phyloP scores from a whole-genome alignment of 2,888 invertebrate species.

The Cremastobaeus sp. region DNA sequence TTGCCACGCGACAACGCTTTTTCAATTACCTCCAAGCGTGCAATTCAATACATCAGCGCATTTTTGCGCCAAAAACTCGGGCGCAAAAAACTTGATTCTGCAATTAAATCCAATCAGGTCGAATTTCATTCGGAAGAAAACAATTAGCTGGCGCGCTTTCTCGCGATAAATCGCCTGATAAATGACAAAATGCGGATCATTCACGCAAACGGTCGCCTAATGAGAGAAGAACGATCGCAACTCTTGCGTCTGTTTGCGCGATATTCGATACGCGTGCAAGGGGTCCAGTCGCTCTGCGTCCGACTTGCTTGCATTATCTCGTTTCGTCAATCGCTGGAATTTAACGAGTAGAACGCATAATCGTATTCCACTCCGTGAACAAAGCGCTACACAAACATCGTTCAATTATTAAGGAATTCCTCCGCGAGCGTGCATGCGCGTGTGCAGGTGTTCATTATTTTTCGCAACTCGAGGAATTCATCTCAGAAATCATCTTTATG shows the following conservation, averaged over 20 bases:
- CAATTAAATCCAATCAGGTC: constrained; percentile 22
- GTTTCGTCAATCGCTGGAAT: constrained; percentile 21
- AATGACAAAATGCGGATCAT: too few relatives aligned
- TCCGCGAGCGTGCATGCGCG: constrained; percentile 23
- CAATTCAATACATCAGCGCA: constrained; percentile 33
- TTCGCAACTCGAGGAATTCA: constrained; percentile 8
- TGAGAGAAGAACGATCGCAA: neutral
- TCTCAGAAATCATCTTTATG: constrained; percentile 29
- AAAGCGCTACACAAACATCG: constrained; percentile 45
- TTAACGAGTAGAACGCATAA: constrained; percentile 31
- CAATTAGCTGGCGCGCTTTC: constrained; percentile 13
- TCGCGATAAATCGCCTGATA: too few relatives aligned
- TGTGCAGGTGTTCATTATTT: constrained; percentile 43
- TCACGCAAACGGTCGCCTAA: too few relatives aligned
- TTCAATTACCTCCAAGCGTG: constrained; percentile 42
- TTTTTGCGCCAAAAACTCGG: constrained; percentile 20
- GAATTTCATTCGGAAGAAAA: constrained; percentile 14
- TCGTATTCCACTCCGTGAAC: constrained; percentile 44
- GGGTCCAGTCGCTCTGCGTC: too few relatives aligned
- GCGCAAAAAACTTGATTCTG: constrained; percentile 24
- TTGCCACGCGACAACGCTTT: constrained; percentile 48
- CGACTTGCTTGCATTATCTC: constrained; percentile 29
- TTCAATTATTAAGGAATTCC: constrained; percentile 47
- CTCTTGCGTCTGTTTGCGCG: too few relatives aligned
- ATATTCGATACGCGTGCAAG: too few relatives aligned